Evolutionary conservation across 2,888 invertebrate species (phyloP).

Genomic region (Polydrusus tereticollis): DNA sequence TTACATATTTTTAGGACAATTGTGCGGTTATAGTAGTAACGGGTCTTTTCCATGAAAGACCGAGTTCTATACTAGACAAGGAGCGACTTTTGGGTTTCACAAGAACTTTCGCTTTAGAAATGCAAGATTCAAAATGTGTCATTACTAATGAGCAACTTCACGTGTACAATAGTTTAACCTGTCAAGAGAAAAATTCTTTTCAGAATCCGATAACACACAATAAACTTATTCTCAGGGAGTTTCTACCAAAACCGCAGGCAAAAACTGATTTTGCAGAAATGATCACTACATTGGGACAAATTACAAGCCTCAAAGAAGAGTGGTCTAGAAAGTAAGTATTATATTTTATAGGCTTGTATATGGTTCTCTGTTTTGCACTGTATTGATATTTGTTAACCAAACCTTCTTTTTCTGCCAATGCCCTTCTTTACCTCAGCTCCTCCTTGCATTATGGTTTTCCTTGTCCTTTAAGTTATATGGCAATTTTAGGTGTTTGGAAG

Average conservation of each 20-base stretch:
- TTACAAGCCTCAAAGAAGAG: constrained; percentile 60
- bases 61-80: constrained; percentile 61
- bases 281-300: constrained; percentile 55
- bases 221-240: background rate
- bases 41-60: constrained; percentile 76
- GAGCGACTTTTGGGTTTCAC: constrained; percentile 71
- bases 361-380: no score
- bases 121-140: constrained; percentile 71
- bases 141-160: constrained; percentile 78
- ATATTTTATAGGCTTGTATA: background rate
- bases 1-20: constrained; percentile 61
- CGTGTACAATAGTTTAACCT: constrained; percentile 68
- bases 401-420: no score
- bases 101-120: constrained; percentile 71
- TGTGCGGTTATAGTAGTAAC: constrained; percentile 72
- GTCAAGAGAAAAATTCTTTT: constrained; percentile 34
- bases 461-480: background rate
- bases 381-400: no score
- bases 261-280: constrained; percentile 58
- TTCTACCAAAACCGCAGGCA: constrained; percentile 52
- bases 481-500: constrained; percentile 73
- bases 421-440: no score
- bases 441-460: no score
- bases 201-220: background rate
- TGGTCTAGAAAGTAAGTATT: constrained; percentile 62